Conservation (phyloP, 2,888 invertebrate genomes). For the Luperina testacea region DNA sequence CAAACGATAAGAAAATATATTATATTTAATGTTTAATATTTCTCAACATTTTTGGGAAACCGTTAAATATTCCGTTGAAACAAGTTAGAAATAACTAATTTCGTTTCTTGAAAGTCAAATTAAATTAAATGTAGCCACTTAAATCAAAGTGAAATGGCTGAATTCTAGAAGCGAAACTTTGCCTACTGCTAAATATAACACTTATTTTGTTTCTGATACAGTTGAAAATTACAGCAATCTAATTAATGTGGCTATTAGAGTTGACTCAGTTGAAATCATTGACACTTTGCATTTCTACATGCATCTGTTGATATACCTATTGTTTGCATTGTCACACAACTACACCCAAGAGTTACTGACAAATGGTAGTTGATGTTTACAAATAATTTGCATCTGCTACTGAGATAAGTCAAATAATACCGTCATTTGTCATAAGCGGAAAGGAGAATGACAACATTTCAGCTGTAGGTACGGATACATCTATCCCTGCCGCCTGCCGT, state of each 20-base stretch:
- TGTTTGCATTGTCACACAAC: background rate
- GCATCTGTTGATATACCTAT: conserved; percentile 8
- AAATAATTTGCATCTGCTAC: conserved; percentile 32
- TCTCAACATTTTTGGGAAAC: background rate
- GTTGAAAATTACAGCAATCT: background rate
- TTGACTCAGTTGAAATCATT: background rate
- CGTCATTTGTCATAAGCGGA: conserved; percentile 54
- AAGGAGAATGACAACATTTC: conserved; percentile 26
- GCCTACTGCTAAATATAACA: conserved; percentile 24
- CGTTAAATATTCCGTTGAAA: conserved; percentile 7
- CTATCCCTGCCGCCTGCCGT: background rate
- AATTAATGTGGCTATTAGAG: background rate
- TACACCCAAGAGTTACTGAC: background rate
- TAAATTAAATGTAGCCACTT: conserved; percentile 42
- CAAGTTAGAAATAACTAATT: conserved; percentile 51
- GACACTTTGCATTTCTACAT: background rate
- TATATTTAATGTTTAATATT: background rate
- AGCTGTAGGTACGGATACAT: conserved; percentile 16
- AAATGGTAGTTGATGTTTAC: conserved; percentile 36
- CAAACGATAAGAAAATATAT: background rate
- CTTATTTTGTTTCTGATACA: conserved; percentile 5
- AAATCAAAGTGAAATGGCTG: conserved; percentile 38
- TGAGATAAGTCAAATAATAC: conserved; percentile 53
- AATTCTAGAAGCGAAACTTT: conserved; percentile 38
- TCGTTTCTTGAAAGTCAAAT: conserved; percentile 34